Evolutionary conservation across 2,888 invertebrate genomes (phyloP).

Genomic region (Ferrisia virgata): DNA sequence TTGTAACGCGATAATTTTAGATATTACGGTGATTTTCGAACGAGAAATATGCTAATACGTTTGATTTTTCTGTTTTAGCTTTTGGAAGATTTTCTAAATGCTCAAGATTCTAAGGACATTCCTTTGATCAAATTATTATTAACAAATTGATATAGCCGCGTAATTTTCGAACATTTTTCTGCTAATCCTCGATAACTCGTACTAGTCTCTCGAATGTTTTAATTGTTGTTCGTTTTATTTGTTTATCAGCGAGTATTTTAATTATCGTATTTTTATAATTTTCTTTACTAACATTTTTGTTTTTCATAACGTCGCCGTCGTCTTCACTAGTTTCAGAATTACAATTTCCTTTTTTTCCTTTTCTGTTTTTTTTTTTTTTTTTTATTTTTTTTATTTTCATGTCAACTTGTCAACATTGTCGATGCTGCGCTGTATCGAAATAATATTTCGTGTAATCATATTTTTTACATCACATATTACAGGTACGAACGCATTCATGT

Average conservation of each 20-base stretch:
- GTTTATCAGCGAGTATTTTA: not conserved
- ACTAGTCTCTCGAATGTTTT: slow-evolving; percentile 36
- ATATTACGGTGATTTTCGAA: too few relatives aligned
- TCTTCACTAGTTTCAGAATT: not conserved
- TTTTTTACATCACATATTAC: too few relatives aligned
- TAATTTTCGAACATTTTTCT: not conserved
- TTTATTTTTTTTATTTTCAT: too few relatives aligned
- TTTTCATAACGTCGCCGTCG: not conserved
- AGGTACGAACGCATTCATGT: too few relatives aligned
- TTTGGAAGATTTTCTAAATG: slow-evolving; percentile 60
- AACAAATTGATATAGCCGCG: not conserved
- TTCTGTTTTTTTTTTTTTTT: too few relatives aligned
- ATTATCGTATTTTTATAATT: not conserved
- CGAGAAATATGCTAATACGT: too few relatives aligned
- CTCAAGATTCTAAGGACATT: slow-evolving; percentile 57
- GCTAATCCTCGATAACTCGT: not conserved
- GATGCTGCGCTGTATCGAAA: too few relatives aligned
- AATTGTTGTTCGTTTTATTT: not conserved
- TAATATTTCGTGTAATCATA: too few relatives aligned
- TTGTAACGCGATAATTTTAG: not conserved
- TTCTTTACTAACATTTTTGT: not conserved
- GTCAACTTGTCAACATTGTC: too few relatives aligned
- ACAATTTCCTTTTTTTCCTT: not conserved
- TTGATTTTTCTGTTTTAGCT: slow-evolving; percentile 59
- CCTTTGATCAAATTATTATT: slow-evolving; percentile 54